Evolutionary conservation across 2,113 vertebrate species (phyloP).

Genomic region (Rhinolophus sinicus): DNA sequence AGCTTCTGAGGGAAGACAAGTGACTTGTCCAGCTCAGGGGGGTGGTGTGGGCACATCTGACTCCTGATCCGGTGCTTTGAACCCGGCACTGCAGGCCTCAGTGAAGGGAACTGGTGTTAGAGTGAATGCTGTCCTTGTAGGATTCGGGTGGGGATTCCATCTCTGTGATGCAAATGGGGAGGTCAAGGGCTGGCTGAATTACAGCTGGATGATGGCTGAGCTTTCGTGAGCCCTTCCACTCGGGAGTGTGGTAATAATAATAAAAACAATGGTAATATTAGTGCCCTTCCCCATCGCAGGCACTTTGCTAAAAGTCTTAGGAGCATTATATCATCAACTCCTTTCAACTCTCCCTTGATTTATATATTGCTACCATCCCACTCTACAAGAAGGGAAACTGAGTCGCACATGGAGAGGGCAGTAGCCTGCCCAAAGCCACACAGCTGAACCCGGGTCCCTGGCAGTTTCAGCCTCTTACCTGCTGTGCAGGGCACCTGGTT

Average conservation of each 20-base stretch:
- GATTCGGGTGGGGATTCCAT: background rate
- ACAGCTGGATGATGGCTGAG: background rate
- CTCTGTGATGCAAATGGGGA: background rate
- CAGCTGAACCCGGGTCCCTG: background rate
- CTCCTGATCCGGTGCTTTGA: background rate
- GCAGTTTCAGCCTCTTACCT: background rate
- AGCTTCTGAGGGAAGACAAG: background rate
- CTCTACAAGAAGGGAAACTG: background rate
- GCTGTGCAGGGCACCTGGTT: rapidly evolving
- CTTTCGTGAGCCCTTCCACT: background rate
- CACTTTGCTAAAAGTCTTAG: background rate
- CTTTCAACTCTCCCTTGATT: background rate
- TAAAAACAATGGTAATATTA: background rate
- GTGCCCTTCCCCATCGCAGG: background rate
- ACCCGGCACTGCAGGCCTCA: too few relatives aligned
- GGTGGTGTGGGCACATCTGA: background rate
- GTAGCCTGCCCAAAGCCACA: background rate
- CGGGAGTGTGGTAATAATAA: background rate
- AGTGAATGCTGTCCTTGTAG: background rate
- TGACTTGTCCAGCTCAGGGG: background rate
- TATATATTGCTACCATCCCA: background rate
- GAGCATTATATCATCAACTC: background rate
- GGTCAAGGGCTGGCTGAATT: background rate
- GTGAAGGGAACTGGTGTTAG: background rate
- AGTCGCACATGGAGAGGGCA: background rate